These are phyloP conservation scores for Silurus lanzhouensis DNA, from an alignment of 2,797 vertebrate species.

Conservation along the genomic window DNA sequence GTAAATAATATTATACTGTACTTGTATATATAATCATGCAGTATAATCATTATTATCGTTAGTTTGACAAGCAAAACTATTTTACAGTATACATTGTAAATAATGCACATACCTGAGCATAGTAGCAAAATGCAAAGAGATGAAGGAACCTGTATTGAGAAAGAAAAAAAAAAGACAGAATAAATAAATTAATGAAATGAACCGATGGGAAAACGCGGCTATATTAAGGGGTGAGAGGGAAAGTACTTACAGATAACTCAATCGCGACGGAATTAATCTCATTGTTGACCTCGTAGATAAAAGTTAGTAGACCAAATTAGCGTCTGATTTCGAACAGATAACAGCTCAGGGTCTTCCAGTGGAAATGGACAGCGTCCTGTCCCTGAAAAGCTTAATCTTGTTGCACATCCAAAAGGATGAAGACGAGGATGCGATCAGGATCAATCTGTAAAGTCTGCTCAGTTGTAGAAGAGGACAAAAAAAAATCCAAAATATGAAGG, in stretches of 20 bases:
- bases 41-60: not conserved
- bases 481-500: slow-evolving; percentile 41
- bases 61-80: not conserved
- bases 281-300: slow-evolving; percentile 65
- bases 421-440: slow-evolving; percentile 42
- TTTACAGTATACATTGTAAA: not conserved
- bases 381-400: slow-evolving; percentile 5
- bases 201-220: not conserved
- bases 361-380: slow-evolving; percentile 41
- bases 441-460: slow-evolving; percentile 28
- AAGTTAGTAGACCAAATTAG: slow-evolving; percentile 39
- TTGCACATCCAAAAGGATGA: slow-evolving; percentile 44
- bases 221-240: slow-evolving; percentile 7
- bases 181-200: slow-evolving; percentile 14
- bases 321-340: slow-evolving; percentile 35
- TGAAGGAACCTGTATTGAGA: slow-evolving; percentile 85
- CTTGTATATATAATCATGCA: too few relatives aligned
- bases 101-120: slow-evolving; percentile 87
- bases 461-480: not conserved
- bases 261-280: slow-evolving; percentile 70
- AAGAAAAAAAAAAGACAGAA: slow-evolving; percentile 42
- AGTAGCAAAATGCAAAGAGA: slow-evolving; percentile 90
- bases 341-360: slow-evolving; percentile 36
- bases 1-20: too few relatives aligned
- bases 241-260: slow-evolving; percentile 78